These are phyloP conservation scores for Dasysyrphus tricinctus DNA, from an alignment of 2,888 invertebrate genomes.

Conservation along the genomic window DNA sequence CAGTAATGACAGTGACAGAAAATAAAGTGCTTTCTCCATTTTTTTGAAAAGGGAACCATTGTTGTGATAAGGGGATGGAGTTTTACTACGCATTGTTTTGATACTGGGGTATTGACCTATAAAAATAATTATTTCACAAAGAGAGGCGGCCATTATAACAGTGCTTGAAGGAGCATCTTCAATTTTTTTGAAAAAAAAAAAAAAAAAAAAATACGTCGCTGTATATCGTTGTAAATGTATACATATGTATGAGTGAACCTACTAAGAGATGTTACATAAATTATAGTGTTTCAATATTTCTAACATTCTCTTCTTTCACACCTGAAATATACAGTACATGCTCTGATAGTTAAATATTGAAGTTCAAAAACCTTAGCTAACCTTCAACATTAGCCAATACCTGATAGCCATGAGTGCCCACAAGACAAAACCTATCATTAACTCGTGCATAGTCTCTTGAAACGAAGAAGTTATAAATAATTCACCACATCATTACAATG, in stretches of 20 bases:
- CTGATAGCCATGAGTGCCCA: conserved; percentile 46
- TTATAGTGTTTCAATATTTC: background rate
- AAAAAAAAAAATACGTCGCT: no score
- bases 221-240: no score
- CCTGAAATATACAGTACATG: background rate
- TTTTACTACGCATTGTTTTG: no score
- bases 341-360: conserved; percentile 21
- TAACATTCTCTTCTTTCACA: conserved; percentile 14
- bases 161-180: background rate
- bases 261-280: background rate
- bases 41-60: no score
- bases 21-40: no score
- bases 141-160: background rate
- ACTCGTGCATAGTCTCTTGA: conserved; percentile 5
- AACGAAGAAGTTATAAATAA: conserved; percentile 19
- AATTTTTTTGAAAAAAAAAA: background rate
- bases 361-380: conserved; percentile 60
- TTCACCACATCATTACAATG: conserved; percentile 11
- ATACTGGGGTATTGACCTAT: no score
- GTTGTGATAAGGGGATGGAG: no score
- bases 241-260: no score
- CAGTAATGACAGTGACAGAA: no score
- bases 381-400: conserved; percentile 50
- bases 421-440: conserved; percentile 38
- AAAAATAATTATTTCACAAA: background rate